Evolutionary conservation across 2,888 invertebrate species (phyloP).

Genomic region (Arctia plantaginis): DNA sequence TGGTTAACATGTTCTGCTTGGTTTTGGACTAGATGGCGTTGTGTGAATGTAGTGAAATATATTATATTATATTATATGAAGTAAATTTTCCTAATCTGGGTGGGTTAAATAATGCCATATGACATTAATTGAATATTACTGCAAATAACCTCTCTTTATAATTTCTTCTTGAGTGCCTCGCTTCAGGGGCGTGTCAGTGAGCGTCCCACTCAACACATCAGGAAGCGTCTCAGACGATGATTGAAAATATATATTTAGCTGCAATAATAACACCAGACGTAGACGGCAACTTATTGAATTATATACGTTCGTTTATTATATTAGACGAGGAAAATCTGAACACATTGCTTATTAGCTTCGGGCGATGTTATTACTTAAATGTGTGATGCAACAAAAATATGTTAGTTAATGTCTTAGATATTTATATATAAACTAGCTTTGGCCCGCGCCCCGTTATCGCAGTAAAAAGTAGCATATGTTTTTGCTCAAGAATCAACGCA

Average conservation of each 20-base stretch:
- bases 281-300: constrained; percentile 17
- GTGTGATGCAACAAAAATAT: neutral
- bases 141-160: constrained; percentile 37
- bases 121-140: neutral
- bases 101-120: neutral
- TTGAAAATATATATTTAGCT: constrained; percentile 41
- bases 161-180: constrained; percentile 36
- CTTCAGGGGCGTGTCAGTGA: constrained; percentile 49
- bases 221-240: constrained; percentile 55
- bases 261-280: constrained; percentile 16
- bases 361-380: constrained; percentile 8
- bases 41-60: too few species aligned
- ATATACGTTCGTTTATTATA: constrained; percentile 18
- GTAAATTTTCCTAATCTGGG: neutral
- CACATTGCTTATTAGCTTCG: constrained; percentile 14
- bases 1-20: too few species aligned
- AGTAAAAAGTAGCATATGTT: too few species aligned
- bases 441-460: too few species aligned
- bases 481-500: too few species aligned
- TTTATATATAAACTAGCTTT: too few species aligned
- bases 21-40: too few species aligned
- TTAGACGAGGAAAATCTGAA: constrained; percentile 15
- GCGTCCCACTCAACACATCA: constrained; percentile 54
- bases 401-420: neutral
- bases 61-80: too few species aligned